Conservation (phyloP, 53 echinoderm and acorn worm genomes). For the Apostichopus leukothele region DNA sequence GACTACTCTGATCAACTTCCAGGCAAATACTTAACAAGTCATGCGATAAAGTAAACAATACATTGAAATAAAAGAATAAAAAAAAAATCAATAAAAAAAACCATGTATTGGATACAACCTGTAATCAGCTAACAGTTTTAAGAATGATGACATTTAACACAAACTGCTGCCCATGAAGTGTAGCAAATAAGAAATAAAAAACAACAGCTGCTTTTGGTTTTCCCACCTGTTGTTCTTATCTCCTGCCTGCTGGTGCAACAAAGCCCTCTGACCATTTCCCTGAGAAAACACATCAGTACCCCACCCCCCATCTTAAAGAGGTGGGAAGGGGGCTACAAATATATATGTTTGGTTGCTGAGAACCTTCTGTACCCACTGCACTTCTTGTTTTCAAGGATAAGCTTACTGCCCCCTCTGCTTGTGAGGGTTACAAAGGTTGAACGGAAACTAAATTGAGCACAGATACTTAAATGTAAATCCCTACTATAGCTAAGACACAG, state of each 20-base stretch:
- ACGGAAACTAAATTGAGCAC: not conserved
- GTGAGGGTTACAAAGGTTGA: not conserved
- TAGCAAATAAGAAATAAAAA: slow-evolving; percentile 35
- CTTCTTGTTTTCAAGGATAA: too few species aligned
- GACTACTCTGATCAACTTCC: not conserved
- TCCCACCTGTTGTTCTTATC: slow-evolving; percentile 14
- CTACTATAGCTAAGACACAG: slow-evolving; percentile 2
- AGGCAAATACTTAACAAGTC: not conserved
- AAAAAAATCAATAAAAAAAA: not conserved
- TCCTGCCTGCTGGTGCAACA: slow-evolving; percentile 7
- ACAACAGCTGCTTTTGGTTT: slow-evolving; percentile 39
- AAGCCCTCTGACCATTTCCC: slow-evolving; percentile 8
- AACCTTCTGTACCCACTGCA: too few species aligned
- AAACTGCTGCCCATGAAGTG: slow-evolving; percentile 43
- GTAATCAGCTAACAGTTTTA: slow-evolving; percentile 8
- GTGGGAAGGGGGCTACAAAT: too few species aligned
- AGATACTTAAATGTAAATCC: not conserved
- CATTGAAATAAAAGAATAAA: not conserved
- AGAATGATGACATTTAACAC: slow-evolving; percentile 32
- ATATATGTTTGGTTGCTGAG: too few species aligned
- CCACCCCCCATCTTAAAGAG: not conserved
- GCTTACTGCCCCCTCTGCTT: too few species aligned
- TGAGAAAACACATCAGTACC: slow-evolving; percentile 1
- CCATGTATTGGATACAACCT: slow-evolving; percentile 29
- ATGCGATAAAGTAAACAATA: not conserved